Evolutionary conservation across 1,140 invertebrate species (phyloP).

Genomic region (Drosophila pachea): DNA sequence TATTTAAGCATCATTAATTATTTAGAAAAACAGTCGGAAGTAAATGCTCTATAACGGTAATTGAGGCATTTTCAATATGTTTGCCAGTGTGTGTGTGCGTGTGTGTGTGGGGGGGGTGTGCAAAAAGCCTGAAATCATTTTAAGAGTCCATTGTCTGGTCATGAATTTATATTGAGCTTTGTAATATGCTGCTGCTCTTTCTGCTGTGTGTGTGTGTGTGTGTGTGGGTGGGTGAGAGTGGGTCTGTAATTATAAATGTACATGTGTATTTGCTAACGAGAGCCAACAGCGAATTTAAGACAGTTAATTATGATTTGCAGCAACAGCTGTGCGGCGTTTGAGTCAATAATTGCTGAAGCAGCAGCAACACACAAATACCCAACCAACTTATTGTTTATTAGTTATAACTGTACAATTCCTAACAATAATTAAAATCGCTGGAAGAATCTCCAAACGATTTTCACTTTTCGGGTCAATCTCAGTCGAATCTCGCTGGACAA

Average conservation of each 20-base stretch:
- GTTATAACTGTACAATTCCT: no score
- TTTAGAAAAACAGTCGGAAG: conserved; percentile 75
- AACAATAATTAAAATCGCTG: no score
- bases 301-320: conserved; percentile 43
- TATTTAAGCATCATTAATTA: conserved; percentile 76
- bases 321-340: conserved; percentile 5
- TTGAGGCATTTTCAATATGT: conserved; percentile 77
- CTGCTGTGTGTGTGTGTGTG: background rate
- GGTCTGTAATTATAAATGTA: conserved; percentile 34
- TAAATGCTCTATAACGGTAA: conserved; percentile 73
- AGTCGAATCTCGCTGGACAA: no score
- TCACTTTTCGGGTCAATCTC: no score
- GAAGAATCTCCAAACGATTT: no score
- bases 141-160: conserved; percentile 32
- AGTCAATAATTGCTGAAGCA: conserved; percentile 3
- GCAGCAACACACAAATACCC: background rate
- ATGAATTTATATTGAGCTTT: conserved; percentile 45
- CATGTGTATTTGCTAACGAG: conserved; percentile 31
- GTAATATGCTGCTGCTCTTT: conserved; percentile 23
- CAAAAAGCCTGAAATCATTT: conserved; percentile 49
- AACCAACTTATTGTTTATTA: background rate
- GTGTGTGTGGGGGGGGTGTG: background rate
- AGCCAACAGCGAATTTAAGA: conserved; percentile 47
- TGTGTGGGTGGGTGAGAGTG: conserved; percentile 4
- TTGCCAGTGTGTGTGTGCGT: conserved; percentile 9